Evolutionary conservation across 2,797 vertebrate species (phyloP).

Genomic region (Neostethus bicornis): DNA sequence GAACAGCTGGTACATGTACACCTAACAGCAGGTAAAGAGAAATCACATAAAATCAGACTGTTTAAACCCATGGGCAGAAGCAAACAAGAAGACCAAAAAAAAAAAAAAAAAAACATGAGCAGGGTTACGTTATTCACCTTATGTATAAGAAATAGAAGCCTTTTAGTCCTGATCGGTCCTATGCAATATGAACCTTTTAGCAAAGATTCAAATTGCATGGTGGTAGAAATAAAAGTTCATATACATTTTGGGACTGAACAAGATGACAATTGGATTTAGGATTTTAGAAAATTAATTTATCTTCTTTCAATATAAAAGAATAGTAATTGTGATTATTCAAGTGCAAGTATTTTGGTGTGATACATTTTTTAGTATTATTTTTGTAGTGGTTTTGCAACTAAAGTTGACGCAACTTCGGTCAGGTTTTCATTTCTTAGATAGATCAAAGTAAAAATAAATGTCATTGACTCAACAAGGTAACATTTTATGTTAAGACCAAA

Average conservation of each 20-base stretch:
- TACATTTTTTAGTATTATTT: background rate
- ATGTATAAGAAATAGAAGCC: no score
- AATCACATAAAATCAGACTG: background rate
- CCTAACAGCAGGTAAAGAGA: conserved; percentile 65
- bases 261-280: background rate
- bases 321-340: no score
- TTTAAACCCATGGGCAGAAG: conserved; percentile 11
- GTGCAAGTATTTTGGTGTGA: no score
- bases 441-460: no score
- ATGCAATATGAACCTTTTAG: no score
- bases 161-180: no score
- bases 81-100: conserved; percentile 8
- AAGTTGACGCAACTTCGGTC: background rate
- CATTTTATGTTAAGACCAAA: background rate
- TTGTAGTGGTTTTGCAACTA: background rate
- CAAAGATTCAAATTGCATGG: no score
- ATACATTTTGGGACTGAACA: no score
- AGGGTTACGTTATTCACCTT: background rate
- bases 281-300: background rate
- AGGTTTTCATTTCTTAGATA: no score
- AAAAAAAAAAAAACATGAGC: conserved; percentile 13
- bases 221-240: no score
- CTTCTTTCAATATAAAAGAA: no score
- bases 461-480: no score
- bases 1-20: conserved; percentile 95